Evolutionary conservation across 2,797 vertebrate genomes (phyloP), one percentile per base, ranked within the genome.

Genomic region (Halcyon leucocephala): DNA sequence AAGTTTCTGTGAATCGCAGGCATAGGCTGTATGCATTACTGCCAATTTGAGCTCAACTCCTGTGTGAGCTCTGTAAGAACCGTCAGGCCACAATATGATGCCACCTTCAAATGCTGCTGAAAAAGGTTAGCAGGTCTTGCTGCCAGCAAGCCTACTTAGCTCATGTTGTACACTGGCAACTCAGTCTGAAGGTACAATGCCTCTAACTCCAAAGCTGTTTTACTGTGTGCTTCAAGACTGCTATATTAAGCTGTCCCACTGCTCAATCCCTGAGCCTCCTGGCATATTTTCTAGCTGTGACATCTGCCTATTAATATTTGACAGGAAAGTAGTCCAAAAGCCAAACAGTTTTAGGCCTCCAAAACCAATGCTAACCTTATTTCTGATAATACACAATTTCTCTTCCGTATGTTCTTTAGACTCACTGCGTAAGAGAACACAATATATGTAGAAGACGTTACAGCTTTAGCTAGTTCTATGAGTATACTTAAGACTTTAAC

Each of bases 81-180:
- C 0, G 24, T 21, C 62, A 61, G 64, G 19, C 6, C 48, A 46
- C n/a, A 48, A 31, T 0, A 2, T 0, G 0, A 26, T 26, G 29
- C 20, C 35, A 31, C 10, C 60, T 71, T 29, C 26, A 46, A 39
- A 14, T 0, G 49, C 49, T 8, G 6, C 71, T 9, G 35, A 61
- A 42, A 22, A 35, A 55, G 49, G 28, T n/a, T 28, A 71, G 14
- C 22, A 66, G 58, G 24, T 31, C 58, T 42, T 64, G 52, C 65
- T 87, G 41, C 39, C 81, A 82, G 65, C 4, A 1, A 72, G 49
- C 31, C 12, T 79, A 2, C 79, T 89, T 67, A 55, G 31, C 66
- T 91, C 54, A 89, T 52, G 35, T 9, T 35, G 24, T 21, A 55
- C 21, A 35, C 24, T 0, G 0, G 10, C 18, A 28, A 88, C 33